These are phyloP conservation scores for Rhinogobio ventralis DNA, from an alignment of 2,797 vertebrate genomes.

Conservation along the genomic window DNA sequence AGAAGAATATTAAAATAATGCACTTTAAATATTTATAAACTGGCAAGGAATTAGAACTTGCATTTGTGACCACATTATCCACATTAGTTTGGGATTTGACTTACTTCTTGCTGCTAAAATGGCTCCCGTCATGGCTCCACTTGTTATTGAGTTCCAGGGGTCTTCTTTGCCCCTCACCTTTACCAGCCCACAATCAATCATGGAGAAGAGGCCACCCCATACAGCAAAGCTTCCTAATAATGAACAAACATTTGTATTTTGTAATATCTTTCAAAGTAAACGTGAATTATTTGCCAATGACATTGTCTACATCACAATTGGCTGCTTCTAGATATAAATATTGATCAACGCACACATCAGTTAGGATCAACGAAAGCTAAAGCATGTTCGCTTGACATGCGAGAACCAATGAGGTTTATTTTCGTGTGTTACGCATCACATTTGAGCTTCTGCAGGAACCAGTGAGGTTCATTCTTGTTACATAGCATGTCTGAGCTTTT, in stretches of 20 bases:
- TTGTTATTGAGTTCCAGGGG: constrained; percentile 98
- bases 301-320: background rate
- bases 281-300: background rate
- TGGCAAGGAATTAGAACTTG: background rate
- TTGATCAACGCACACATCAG: no score
- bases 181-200: constrained; percentile 97
- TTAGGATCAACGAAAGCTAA: no score
- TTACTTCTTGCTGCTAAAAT: constrained; percentile 98
- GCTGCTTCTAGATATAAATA: no score
- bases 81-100: constrained; percentile 55
- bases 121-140: constrained; percentile 95
- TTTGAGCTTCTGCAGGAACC: no score
- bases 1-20: background rate
- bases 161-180: constrained; percentile 95
- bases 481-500: no score
- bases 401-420: no score
- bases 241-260: background rate
- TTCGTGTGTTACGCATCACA: no score
- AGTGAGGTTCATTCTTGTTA: no score
- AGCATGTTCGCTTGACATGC: no score
- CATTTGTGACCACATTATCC: background rate
- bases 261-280: background rate
- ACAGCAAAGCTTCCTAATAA: constrained; percentile 92
- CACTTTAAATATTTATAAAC: background rate
- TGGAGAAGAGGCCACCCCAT: constrained; percentile 97